phyloP scores from a whole-genome alignment of 2,797 vertebrate species.

The Catharus ustulatus region DNA sequence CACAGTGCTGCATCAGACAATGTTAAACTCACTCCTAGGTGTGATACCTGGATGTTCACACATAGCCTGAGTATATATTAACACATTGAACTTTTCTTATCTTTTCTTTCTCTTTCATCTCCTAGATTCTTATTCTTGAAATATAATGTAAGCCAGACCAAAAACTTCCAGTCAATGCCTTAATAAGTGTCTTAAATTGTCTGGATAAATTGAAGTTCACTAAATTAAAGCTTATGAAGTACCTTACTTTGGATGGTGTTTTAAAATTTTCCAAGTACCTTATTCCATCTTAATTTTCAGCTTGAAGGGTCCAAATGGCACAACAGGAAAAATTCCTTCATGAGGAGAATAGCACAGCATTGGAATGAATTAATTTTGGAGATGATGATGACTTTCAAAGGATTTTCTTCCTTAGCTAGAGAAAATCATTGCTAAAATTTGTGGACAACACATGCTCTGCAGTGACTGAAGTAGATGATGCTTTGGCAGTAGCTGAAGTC shows the following conservation, averaged over 20 bases:
- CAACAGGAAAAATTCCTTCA: background rate
- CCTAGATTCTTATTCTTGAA: background rate
- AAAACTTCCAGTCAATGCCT: background rate
- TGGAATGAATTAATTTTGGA: background rate
- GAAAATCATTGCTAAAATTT: background rate
- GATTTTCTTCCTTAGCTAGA: background rate
- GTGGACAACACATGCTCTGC: background rate
- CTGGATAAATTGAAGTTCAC: background rate
- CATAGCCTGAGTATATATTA: background rate
- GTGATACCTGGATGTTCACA: background rate
- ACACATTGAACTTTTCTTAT: background rate
- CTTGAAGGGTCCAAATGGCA: background rate
- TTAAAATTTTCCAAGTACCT: background rate
- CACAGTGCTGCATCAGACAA: background rate
- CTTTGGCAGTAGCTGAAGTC: background rate
- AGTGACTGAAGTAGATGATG: background rate
- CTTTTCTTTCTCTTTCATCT: background rate
- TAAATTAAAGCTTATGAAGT: background rate
- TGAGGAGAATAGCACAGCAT: background rate
- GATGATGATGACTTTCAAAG: rapidly evolving
- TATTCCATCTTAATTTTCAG: background rate
- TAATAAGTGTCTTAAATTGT: background rate
- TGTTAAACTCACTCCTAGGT: background rate
- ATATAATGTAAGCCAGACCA: background rate
- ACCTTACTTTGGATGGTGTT: background rate